Percentiles rank a stretch among this genome's conserved stretches.
phyloP scores from a whole-genome alignment of 2,888 invertebrate species.

The Eristalis tenax region DNA sequence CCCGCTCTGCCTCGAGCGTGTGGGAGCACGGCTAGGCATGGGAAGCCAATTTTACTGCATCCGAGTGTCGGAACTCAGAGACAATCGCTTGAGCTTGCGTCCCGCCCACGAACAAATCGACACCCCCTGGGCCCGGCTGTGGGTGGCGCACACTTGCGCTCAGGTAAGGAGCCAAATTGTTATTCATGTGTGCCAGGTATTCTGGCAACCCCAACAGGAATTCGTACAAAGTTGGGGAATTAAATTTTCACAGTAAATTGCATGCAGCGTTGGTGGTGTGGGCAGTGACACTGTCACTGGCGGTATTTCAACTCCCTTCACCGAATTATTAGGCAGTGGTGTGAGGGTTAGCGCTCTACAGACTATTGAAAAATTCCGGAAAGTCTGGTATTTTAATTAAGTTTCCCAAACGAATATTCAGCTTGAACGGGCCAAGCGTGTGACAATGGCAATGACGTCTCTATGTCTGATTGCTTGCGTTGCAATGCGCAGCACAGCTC shows the following conservation, averaged over 20 bases:
- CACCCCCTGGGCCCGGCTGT: too few species aligned
- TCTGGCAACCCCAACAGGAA: slow-evolving; percentile 39
- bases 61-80: not conserved
- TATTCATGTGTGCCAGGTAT: slow-evolving; percentile 28
- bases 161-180: slow-evolving; percentile 18
- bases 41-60: slow-evolving; percentile 3
- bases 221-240: slow-evolving; percentile 31
- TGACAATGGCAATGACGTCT: not conserved
- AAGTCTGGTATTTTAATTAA: slow-evolving; percentile 50
- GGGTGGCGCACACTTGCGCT: not conserved
- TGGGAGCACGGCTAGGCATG: not conserved
- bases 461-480: not conserved
- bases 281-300: not conserved
- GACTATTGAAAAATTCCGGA: not conserved
- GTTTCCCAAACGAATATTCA: not conserved
- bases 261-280: not conserved
- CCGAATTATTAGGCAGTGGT: not conserved
- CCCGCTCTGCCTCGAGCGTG: not conserved
- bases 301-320: not conserved
- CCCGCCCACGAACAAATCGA: not conserved
- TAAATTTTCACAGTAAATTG: slow-evolving; percentile 47
- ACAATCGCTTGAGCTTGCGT: not conserved
- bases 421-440: not conserved
- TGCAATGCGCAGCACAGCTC: not conserved
- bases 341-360: not conserved